phyloP scores from a whole-genome alignment of 2,113 vertebrate genomes.

The Aspidoscelis tigris region DNA sequence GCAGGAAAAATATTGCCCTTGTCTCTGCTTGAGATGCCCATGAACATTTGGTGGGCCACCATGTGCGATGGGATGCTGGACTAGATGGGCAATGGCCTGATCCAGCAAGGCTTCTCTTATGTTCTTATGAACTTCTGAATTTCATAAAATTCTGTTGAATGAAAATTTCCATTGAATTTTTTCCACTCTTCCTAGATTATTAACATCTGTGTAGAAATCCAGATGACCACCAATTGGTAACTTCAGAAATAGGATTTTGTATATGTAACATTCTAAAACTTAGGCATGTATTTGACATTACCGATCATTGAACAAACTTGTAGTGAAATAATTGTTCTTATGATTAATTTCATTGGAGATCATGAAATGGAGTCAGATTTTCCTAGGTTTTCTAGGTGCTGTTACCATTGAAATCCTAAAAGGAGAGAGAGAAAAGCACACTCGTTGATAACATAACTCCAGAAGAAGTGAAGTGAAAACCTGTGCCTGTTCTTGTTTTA shows the following conservation, averaged over 20 bases:
- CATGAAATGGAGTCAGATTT: constrained; percentile 34
- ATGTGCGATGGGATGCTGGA: too few relatives aligned
- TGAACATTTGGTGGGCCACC: too few relatives aligned
- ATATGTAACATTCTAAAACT: not conserved
- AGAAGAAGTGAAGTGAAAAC: not conserved
- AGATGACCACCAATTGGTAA: not conserved
- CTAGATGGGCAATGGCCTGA: too few relatives aligned
- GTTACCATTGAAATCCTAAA: not conserved
- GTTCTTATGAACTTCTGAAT: too few relatives aligned
- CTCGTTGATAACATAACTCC: not conserved
- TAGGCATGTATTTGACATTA: not conserved
- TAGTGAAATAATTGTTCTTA: not conserved
- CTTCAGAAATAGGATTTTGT: not conserved
- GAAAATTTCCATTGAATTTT: too few relatives aligned
- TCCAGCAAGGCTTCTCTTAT: too few relatives aligned
- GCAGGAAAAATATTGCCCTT: too few relatives aligned
- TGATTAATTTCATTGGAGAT: not conserved
- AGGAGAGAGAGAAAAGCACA: not conserved
- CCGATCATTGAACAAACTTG: not conserved
- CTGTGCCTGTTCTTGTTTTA: not conserved
- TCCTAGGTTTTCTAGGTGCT: not conserved
- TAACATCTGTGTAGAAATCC: not conserved
- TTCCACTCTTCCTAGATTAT: not conserved
- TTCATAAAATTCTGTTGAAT: too few relatives aligned
- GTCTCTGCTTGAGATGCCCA: too few relatives aligned